Evolutionary conservation across 1,140 invertebrate genomes (phyloP).

Genomic region (Temnothorax nylanderi): DNA sequence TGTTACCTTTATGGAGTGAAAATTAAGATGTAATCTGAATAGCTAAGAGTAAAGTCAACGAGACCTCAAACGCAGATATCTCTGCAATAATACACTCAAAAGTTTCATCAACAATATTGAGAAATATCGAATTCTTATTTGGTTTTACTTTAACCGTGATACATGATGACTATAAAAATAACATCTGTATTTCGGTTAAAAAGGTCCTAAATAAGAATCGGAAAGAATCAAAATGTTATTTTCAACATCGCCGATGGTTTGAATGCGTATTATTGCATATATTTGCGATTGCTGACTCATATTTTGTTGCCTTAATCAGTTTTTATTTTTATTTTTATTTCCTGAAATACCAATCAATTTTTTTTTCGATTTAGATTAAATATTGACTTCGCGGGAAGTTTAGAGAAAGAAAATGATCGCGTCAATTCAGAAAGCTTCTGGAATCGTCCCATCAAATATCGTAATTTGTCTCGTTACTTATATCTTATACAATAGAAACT

Average conservation of each 20-base stretch:
- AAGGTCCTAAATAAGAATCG: neutral
- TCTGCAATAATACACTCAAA: neutral
- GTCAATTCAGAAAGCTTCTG: conserved; percentile 35
- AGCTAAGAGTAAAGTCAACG: neutral
- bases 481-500: neutral
- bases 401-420: neutral
- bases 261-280: neutral
- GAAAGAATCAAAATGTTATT: neutral
- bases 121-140: neutral
- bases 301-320: neutral
- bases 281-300: neutral
- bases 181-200: neutral
- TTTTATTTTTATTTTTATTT: neutral
- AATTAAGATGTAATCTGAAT: neutral
- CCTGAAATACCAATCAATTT: neutral
- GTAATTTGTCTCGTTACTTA: neutral
- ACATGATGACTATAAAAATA: conserved; percentile 10
- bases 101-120: neutral
- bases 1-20: neutral
- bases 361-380: neutral
- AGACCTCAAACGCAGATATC: neutral
- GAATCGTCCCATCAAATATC: conserved; percentile 58
- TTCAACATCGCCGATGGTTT: neutral
- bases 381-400: neutral
- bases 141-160: neutral